Evolutionary conservation across 1,140 invertebrate species (phyloP), one percentile per base, ranked within the genome.

Genomic region (Nasonia vitripennis): DNA sequence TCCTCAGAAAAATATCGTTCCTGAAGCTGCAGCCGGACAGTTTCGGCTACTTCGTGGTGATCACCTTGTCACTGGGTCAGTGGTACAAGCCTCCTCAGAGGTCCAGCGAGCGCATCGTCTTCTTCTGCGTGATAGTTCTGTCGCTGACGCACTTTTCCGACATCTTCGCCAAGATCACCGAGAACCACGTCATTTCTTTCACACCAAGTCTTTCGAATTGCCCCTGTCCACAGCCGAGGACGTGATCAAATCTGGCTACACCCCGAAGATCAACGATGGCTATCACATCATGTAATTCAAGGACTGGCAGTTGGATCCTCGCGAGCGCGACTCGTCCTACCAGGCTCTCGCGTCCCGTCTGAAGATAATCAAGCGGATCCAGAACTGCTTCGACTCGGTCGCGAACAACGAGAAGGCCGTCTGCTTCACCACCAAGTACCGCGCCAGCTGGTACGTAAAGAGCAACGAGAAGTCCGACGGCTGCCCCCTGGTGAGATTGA

Each of bases 61-160:
- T 77, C 12, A 55, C 27, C 1, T 31, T 83, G 14, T 83, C 55
- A 2, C 20, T 83, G 27, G 73, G 81, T 5, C 81, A 83, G 34
- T 75, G 27, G 34, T 31, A 23, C 4, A 62, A 67, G 12, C 1
- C 31, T 1, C 73, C 73, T 2, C 37, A n/a, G 1, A 75, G 37
- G 23, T 62, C 55, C 0, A 77, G 51, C 12, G 71, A 83, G 14
- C 55, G 81, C 2, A 77, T 77, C 9, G 31, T 83, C 2, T 83
- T 83, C n/a, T 45, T 83, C 11, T 77, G 73, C n/a, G 48, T 77
- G 3, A 34, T 77, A 1, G 62, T 83, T 2, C n/a, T 83, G 1
- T 83, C 55, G 17, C 4, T 67, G 0, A 83, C 73, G 2, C 55
- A 83, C 20, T 82, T 74, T 31, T 82, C 81, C 3, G 55, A 82